Base-by-base conservation (phyloP, 1,140 invertebrate species). In the Drosophila cardini region DNA sequence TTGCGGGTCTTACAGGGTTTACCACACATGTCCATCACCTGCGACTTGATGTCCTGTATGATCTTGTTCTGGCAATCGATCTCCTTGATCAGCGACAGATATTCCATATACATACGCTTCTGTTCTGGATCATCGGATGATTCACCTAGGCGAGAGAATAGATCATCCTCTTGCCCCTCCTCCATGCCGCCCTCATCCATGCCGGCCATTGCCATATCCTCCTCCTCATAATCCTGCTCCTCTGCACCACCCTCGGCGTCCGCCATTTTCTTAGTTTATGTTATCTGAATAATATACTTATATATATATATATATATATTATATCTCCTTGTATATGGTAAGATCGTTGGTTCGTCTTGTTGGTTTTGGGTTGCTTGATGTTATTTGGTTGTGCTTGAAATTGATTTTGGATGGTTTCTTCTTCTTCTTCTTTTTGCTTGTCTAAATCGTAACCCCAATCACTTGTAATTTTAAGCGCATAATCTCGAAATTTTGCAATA, bases 11-110 rank as follows among this genome's bases (percentile, higher is more conserved):
- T 85, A 42, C 90, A 91, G 1, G 84, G 84, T 16, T 69, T 79
- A 4, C 67, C 61, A 45, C 83, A 91, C 64, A 91, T 80, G 21
- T 86, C 77, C 76, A 87, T 79, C 11, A 91, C 76, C 55, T 90
- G 77, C 2, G 15, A 48, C 61, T 91, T 91, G 7, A 91, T 85
- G 63, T 90, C 83, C 52, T 77, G 73, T 30, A 91, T 83, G 9
- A 90, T 78, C 21, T 74, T 81, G 45, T 91, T 91, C 56, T 91
- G 90, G 65, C 87, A 90, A 2, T 91, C 87, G 52, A 91, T 91
- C 48, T 91, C 90, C 48, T 90, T 91, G 71, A 90, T 82, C 43
- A 91, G 46, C 11, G 84, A 55, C 63, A 90, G 18, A n/a, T 91
- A 91, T 57, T 91, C 90, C 56, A 78, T 63, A 26, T 91, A 91